Evolutionary conservation across 1,140 invertebrate genomes (phyloP), one percentile per base, ranked within the genome.

Genomic region (Mercenaria mercenaria): DNA sequence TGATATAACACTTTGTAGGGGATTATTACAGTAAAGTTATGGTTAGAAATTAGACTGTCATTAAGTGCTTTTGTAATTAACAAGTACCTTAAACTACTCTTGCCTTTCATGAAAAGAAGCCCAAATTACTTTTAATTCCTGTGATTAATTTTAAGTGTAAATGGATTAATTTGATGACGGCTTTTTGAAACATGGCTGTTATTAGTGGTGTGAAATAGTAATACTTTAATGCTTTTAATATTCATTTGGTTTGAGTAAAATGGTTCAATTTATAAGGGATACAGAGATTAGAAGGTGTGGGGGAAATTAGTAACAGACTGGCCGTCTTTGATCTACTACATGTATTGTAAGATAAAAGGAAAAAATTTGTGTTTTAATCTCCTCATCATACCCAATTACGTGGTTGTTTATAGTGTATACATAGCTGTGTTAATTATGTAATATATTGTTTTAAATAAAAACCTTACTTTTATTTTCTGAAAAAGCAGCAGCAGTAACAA

Each of bases 371-470:
- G 15, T 26, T 6, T 10, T 72, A 39, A 72, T 72, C 67, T 72
- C 37, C 13, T 8, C 34, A 72, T 32, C 20, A 72, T 72, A 39
- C 29, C 3, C 34, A 15, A 72, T 72, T 6, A 72, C 10, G 20
- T 39, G 1, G 8, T 72, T 39, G 29, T 29, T 32, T 32, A 10
- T 67, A 67, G 52, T 20, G 23, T 67, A 47, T 4, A 20, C 34
- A 15, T 72, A 72, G 29, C 39, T 72, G 39, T 72, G 37, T 72
- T 8, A 72, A 72, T 29, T 72, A 72, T 64, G 59, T 64, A 64
- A 64, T 72, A 72, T 39, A 72, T 72, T 72, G 67, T 72, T 72
- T 32, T 41, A 72, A 26, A 59, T 59, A 13, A n/a, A n/a, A 59
- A 47, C 43, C 6, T 47, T 15, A 47, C 15, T 47, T 47, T 47